Percentiles rank a stretch among this genome's conserved stretches.
These are phyloP conservation scores for Pollenia amentaria DNA, from an alignment of 2,888 invertebrate genomes.

Conservation along the genomic window DNA sequence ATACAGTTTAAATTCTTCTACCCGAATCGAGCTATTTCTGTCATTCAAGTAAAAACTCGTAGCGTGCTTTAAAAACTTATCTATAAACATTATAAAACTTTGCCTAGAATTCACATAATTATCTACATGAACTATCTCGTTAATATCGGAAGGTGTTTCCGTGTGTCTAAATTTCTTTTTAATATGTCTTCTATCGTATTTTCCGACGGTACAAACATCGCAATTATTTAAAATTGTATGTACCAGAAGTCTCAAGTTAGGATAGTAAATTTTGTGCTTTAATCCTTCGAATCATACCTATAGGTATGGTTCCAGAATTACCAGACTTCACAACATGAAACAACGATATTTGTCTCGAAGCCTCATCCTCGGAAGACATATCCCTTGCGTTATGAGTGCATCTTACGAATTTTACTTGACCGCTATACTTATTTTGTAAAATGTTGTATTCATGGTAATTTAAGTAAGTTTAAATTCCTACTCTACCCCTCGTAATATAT, in stretches of 20 bases:
- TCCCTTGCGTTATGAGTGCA: neutral
- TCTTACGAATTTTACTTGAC: neutral
- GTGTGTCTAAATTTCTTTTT: neutral
- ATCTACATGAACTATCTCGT: conserved; percentile 9
- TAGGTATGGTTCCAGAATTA: neutral
- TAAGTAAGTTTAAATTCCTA: neutral
- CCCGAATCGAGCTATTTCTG: neutral
- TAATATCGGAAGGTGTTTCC: neutral
- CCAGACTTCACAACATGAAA: too few relatives aligned
- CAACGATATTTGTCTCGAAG: neutral
- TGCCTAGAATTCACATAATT: conserved; percentile 1
- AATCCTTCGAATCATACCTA: conserved; percentile 1
- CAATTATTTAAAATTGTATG: neutral
- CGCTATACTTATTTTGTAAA: neutral
- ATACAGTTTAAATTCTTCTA: neutral
- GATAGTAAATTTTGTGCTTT: conserved; percentile 4
- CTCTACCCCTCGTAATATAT: too few relatives aligned
- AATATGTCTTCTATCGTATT: neutral
- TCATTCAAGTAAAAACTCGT: too few relatives aligned
- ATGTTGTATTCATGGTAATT: neutral
- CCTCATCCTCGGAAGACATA: too few relatives aligned
- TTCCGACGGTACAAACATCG: neutral
- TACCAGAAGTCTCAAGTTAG: neutral
- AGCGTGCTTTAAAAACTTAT: too few relatives aligned
- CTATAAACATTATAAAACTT: conserved; percentile 10